Base-by-base conservation (phyloP, 2,797 vertebrate species). In the Avahi laniger region DNA sequence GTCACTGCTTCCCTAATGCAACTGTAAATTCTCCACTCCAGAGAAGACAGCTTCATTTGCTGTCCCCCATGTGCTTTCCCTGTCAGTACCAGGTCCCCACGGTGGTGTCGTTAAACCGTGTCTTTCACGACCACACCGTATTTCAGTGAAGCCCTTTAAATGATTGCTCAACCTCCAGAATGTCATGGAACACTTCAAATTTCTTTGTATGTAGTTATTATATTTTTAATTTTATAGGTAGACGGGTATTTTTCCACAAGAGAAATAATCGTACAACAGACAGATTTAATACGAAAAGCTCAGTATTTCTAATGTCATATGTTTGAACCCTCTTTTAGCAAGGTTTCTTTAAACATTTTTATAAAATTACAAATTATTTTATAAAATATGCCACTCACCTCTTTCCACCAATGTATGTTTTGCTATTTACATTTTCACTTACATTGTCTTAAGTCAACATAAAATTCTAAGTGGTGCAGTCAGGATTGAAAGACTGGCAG, bases 41-140 rank as follows among this genome's bases (percentile, higher is more conserved):
- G 52, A 63, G 46, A 76, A 96, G 78, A 95, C 79, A 69, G 89
- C 85, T 97, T 96, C 85, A 75, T 94, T 78, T 92, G 72, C 38
- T 63, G 0, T 85, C 54, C 41, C 46, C 52, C n/a, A 2, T 13
- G 93, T 43, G 70, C 2, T 46, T 50, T 76, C 33, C 41, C 20
- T 14, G 30, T 41, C 41, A 28, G 78, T 22, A 52, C 63, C 65
- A 22, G 26, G 67, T 72, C 89, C 76, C 80, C 72, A n/a, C 18
- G 61, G 57, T 6, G 76, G 35, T 17, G 43, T 46, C 26, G 22
- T 94, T 65, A 75, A 87, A 72, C 15, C 7, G 52, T 17, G 65
- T 1, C 22, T 73, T 72, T 91, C 6, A 0, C 26, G 72, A 46
- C 33, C 43, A 88, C 30, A 0, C 0, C 30, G 50, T 50, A 73